A percentile compares a stretch with the other conserved stretches of the same genome.
Conservation (phyloP, 2,888 invertebrate genomes). For the Xanthostigma xanthostigma region DNA sequence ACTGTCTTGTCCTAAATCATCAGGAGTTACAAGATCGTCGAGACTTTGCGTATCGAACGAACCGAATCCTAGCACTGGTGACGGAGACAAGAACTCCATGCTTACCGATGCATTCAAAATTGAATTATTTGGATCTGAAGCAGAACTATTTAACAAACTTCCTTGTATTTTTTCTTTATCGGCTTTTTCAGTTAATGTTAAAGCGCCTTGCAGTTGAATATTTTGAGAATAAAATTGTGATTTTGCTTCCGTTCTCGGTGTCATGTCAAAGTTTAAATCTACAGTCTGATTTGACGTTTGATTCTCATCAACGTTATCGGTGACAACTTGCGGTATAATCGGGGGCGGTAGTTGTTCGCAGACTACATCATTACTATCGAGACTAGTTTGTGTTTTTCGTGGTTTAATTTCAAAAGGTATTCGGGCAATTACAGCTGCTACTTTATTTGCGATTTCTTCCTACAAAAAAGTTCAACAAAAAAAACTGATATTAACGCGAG, state of each 20-base stretch:
- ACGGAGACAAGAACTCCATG: conserved; percentile 36
- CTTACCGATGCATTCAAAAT: conserved; percentile 1
- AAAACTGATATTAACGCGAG: not conserved
- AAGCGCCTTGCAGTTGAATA: conserved; percentile 18
- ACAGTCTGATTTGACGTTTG: too few relatives aligned
- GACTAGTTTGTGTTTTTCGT: conserved; percentile 44
- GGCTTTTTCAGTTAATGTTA: conserved; percentile 15
- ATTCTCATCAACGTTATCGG: conserved; percentile 6
- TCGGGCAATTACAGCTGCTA: conserved; percentile 51
- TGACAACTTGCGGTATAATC: conserved; percentile 13
- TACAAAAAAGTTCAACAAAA: conserved; percentile 25
- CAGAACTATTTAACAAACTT: not conserved
- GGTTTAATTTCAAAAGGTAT: conserved; percentile 59
- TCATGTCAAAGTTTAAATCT: conserved; percentile 1
- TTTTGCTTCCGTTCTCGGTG: conserved; percentile 7
- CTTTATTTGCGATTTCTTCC: conserved; percentile 58
- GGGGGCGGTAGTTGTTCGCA: conserved; percentile 16
- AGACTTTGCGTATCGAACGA: conserved; percentile 42
- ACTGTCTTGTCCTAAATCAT: conserved; percentile 38
- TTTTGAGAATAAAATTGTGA: conserved; percentile 22
- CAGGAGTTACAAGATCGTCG: conserved; percentile 43
- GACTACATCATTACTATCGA: conserved; percentile 25
- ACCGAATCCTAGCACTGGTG: conserved; percentile 35
- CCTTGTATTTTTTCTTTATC: conserved; percentile 12
- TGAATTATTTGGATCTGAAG: not conserved